Evolutionary conservation across 2,797 vertebrate species (phyloP).

Genomic region (Pseudochirops cupreus): DNA sequence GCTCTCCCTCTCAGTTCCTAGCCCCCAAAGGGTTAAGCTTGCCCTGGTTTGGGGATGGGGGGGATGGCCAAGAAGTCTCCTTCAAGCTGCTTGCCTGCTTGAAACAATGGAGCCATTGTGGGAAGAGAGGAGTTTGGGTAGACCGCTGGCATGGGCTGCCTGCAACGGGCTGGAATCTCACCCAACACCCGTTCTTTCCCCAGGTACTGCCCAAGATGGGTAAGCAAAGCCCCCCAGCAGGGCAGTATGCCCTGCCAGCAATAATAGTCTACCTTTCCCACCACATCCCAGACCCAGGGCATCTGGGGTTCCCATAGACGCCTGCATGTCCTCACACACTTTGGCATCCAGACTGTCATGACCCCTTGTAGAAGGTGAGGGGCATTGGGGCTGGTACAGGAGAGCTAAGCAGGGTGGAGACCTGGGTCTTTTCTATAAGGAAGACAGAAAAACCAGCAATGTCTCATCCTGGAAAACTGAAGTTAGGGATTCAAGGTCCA

Average conservation of each 20-base stretch:
- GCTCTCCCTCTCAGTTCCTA: constrained; percentile 39
- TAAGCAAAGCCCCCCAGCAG: constrained; percentile 2
- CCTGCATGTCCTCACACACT: constrained; percentile 15
- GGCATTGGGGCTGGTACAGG: constrained; percentile 43
- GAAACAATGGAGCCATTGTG: constrained; percentile 86
- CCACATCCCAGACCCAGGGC: constrained; percentile 37
- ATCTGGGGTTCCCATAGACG: constrained; percentile 47
- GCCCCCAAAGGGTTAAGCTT: constrained; percentile 81
- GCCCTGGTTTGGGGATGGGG: constrained; percentile 62
- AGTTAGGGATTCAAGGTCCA: constrained; percentile 64
- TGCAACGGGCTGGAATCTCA: constrained; percentile 62
- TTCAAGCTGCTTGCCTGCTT: constrained; percentile 81
- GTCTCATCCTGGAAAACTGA: constrained; percentile 70
- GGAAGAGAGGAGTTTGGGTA: constrained; percentile 81
- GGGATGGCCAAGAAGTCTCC: constrained; percentile 78
- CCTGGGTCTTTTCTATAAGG: constrained; percentile 70
- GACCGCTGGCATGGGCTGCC: constrained; percentile 73
- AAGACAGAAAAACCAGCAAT: constrained; percentile 78
- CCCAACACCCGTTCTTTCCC: constrained; percentile 51
- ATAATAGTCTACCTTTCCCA: neutral
- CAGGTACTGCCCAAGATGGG: constrained; percentile 77
- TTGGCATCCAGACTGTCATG: constrained; percentile 59
- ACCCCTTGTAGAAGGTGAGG: constrained; percentile 69
- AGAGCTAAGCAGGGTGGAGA: constrained; percentile 68
- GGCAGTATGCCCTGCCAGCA: neutral